Evolutionary conservation across 2,797 vertebrate species (phyloP).

Genomic region (Sphenopsis melanotis): DNA sequence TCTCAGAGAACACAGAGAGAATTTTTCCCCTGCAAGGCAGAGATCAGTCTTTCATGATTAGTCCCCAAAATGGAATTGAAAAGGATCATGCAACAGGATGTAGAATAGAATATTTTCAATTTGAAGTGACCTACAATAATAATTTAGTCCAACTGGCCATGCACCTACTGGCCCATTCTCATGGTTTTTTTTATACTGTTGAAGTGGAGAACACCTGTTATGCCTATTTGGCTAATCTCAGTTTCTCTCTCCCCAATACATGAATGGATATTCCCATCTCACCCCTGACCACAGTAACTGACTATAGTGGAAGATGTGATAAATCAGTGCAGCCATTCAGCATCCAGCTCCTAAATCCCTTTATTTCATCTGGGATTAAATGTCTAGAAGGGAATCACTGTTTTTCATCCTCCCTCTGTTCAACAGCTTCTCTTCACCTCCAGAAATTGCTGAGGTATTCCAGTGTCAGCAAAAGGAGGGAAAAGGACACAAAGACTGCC

Average conservation of each 20-base stretch:
- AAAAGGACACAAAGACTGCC: neutral
- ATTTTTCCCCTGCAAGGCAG: neutral
- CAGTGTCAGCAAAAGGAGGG: neutral
- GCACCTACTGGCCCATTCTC: neutral
- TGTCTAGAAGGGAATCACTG: neutral
- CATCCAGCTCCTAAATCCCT: neutral
- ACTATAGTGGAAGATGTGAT: neutral
- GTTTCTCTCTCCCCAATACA: neutral
- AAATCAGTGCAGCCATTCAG: neutral
- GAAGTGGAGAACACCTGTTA: neutral
- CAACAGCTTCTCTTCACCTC: neutral
- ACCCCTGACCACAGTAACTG: neutral
- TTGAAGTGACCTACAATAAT: neutral
- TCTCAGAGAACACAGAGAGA: neutral
- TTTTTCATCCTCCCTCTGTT: neutral
- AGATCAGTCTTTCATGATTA: neutral
- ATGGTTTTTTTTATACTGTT: neutral
- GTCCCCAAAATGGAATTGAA: neutral
- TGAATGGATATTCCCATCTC: neutral
- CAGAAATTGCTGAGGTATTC: neutral
- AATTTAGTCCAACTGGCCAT: neutral
- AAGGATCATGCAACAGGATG: neutral
- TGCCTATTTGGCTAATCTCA: neutral
- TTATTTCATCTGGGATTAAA: neutral
- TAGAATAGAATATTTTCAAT: neutral